Percentiles rank a stretch among this genome's conserved stretches.
Evolutionary conservation across 1,140 invertebrate genomes (phyloP).

Genomic region (Nephila pilipes): DNA sequence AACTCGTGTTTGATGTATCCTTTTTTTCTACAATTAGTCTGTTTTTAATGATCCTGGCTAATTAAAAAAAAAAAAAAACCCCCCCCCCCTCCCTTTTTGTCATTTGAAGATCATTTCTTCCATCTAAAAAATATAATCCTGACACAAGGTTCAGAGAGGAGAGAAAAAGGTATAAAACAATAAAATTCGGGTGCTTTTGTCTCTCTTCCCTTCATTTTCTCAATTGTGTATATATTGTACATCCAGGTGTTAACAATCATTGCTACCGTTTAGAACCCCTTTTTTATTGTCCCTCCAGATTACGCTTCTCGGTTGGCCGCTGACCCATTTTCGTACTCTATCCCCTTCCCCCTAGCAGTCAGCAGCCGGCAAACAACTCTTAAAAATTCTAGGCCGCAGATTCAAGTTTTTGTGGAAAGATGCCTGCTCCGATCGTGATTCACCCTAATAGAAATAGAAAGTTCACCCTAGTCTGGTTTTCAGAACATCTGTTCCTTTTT

Average conservation of each 20-base stretch:
- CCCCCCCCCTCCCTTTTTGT: no score
- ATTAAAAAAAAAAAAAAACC: no score
- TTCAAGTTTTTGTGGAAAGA: slow-evolving; percentile 33
- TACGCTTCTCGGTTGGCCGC: slow-evolving; percentile 25
- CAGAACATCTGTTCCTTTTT: neutral
- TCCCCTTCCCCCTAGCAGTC: no score
- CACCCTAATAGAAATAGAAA: slow-evolving; percentile 59
- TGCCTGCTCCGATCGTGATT: neutral
- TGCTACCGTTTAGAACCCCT: slow-evolving; percentile 54
- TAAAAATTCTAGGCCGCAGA: slow-evolving; percentile 49
- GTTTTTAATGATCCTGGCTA: no score
- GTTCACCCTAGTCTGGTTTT: neutral
- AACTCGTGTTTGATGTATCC: no score
- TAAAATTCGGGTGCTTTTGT: neutral
- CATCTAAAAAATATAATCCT: no score
- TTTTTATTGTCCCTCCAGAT: slow-evolving; percentile 47
- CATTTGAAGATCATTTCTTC: no score
- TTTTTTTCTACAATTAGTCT: no score
- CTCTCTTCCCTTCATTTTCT: neutral
- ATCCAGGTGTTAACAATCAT: slow-evolving; percentile 63
- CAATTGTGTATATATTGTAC: neutral
- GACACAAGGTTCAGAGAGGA: no score
- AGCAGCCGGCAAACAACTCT: slow-evolving; percentile 49
- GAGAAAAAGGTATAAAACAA: no score
- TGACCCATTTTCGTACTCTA: slow-evolving; percentile 45